Evolutionary conservation across 2,113 vertebrate genomes (phyloP), one percentile per base, ranked within the genome.

Genomic region (Sinocyclocheilus anshuiensis): DNA sequence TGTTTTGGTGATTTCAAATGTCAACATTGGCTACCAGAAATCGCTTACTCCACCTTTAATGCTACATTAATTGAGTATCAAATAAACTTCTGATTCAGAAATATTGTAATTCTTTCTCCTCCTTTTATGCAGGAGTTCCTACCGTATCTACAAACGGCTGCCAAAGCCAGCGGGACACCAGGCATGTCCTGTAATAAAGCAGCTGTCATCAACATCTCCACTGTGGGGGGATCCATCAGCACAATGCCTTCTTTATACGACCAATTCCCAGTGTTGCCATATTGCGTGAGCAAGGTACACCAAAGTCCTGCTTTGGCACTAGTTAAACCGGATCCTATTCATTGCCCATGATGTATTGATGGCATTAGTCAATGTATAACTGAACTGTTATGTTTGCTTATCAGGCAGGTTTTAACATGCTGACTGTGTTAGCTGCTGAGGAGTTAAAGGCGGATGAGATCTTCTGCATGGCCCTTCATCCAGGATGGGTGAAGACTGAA

Each of bases 111-210:
- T 36, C 16, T 15, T 7, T 45, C 36, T 26, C 12, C 3, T 48
- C 12, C 11, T 24, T 77, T n/a, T 24, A 0, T 33, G 3, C 84
- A 94, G 92, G 92, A 93, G 0, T 94, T 94, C 82, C 91, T 94
- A 1, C 93, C 93, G 2, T 91, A 91, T 12, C 91, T 95, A 42
- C 93, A 87, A 53, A 86, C 90, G 77, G 93, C 93, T 0, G 92
- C 83, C 29, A 92, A 91, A 86, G 83, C 88, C 88, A 91, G 84
- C 15, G 33, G 55, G 6, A 85, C 39, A 4, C 22, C 86, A 2
- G 91, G 90, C 5, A 95, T 93, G 94, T 94, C 92, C 67, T 91
- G 89, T 26, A 90, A 91, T 0, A 92, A 92, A 69, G 92, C 94
- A 50, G 92, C 93, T 1, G 91, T 93, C 16, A 83, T 94, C 89